Percentiles rank a stretch among this genome's conserved stretches.
Conservation (phyloP, 2,113 vertebrate species). For the Ramphastos sulfuratus region DNA sequence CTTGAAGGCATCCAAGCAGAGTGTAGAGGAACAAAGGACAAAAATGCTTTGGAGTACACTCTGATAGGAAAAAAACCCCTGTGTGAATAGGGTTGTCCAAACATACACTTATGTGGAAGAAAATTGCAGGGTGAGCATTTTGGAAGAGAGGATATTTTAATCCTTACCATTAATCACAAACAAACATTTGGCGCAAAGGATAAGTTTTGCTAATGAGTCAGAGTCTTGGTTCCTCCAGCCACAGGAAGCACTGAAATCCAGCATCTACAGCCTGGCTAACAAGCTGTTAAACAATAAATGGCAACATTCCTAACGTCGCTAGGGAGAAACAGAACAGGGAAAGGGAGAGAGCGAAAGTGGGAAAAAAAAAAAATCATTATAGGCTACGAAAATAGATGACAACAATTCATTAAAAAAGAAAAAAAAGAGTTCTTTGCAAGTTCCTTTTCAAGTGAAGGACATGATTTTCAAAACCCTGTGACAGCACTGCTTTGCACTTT, state of each 20-base stretch:
- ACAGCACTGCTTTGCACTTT: not conserved
- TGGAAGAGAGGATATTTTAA: not conserved
- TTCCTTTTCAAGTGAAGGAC: not conserved
- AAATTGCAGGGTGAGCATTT: not conserved
- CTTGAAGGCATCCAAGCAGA: not conserved
- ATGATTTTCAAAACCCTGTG: not conserved
- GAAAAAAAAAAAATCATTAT: not conserved
- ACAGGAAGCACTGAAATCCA: not conserved
- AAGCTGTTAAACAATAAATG: not conserved
- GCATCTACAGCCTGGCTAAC: not conserved
- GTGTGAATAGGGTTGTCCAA: not conserved
- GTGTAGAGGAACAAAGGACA: not conserved
- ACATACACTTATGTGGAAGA: not conserved
- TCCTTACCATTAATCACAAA: not conserved
- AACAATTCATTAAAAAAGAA: not conserved
- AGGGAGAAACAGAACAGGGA: not conserved
- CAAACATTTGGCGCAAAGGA: conserved; percentile 11
- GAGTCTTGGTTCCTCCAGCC: not conserved
- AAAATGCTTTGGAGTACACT: not conserved
- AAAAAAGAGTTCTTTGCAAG: not conserved
- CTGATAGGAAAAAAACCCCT: not conserved
- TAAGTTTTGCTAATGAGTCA: not conserved
- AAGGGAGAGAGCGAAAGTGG: not conserved
- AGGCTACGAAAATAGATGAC: not conserved
- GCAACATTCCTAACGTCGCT: not conserved